Percentiles rank a stretch among this genome's conserved stretches.
phyloP scores from a whole-genome alignment of 2,888 invertebrate genomes.

The Leptinotarsa juncta region DNA sequence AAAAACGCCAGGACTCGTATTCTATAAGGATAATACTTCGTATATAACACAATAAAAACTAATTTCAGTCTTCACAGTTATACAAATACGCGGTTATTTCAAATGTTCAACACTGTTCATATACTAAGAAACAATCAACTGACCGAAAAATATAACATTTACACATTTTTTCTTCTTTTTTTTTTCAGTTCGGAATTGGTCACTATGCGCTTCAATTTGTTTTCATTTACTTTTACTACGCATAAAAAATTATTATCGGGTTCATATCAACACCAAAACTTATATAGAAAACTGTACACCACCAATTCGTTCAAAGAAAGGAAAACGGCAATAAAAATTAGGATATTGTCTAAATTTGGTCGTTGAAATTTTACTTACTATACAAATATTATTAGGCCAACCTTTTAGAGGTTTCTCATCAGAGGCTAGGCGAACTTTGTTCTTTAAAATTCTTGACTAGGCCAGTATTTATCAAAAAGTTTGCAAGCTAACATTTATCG shows the following conservation, averaged over 20 bases:
- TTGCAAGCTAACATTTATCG: too few relatives aligned
- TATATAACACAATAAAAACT: constrained; percentile 65
- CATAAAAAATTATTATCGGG: constrained; percentile 51
- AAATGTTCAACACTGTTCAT: constrained; percentile 62
- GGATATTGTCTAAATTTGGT: constrained; percentile 55
- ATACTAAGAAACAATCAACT: constrained; percentile 64
- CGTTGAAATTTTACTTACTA: constrained; percentile 51
- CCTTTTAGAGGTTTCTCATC: not conserved
- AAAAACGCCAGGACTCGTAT: constrained; percentile 61
- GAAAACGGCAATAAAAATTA: constrained; percentile 54
- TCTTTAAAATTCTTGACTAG: constrained; percentile 11
- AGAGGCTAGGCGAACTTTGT: constrained; percentile 8
- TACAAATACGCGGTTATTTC: constrained; percentile 62
- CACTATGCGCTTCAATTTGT: constrained; percentile 54
- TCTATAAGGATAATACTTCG: constrained; percentile 62
- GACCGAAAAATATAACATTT: constrained; percentile 65
- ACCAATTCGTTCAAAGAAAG: constrained; percentile 56
- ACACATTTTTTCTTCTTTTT: constrained; percentile 57
- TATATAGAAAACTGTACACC: constrained; percentile 61
- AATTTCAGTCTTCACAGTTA: constrained; percentile 66
- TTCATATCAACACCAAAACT: constrained; percentile 55
- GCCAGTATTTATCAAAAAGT: not conserved
- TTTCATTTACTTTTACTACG: constrained; percentile 38
- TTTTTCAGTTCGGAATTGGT: constrained; percentile 56
- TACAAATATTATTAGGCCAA: constrained; percentile 43